phyloP scores from a whole-genome alignment of 1,140 invertebrate species.

The Ostrea edulis region DNA sequence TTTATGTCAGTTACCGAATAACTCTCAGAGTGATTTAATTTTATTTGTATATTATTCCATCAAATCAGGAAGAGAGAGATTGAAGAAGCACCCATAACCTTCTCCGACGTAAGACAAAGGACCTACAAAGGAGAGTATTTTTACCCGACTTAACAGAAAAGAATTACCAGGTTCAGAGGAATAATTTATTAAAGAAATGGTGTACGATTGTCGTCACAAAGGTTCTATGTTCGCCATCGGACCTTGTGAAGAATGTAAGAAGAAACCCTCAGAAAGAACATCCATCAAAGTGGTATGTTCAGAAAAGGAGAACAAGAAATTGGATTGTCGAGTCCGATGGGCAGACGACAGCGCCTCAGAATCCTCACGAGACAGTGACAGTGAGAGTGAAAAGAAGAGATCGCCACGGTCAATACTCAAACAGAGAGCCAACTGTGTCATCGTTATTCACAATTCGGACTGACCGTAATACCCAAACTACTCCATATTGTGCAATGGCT shows the following conservation, averaged over 20 bases:
- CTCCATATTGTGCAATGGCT: background rate
- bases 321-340: conserved; percentile 4
- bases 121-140: background rate
- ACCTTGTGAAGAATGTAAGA: conserved; percentile 25
- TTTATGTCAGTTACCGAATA: background rate
- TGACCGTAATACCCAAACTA: background rate
- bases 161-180: background rate
- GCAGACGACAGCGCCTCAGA: background rate
- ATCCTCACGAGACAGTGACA: background rate
- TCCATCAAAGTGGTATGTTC: conserved; percentile 4
- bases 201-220: conserved; percentile 23
- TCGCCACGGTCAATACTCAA: conserved; percentile 28
- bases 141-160: background rate
- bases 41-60: no score
- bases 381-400: conserved; percentile 14
- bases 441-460: conserved; percentile 33
- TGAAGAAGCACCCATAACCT: background rate
- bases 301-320: conserved; percentile 14
- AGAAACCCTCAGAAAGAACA: background rate
- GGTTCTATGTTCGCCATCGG: conserved; percentile 31
- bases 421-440: conserved; percentile 28
- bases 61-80: background rate
- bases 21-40: no score
- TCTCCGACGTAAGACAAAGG: background rate
- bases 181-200: background rate